A percentile compares a stretch with the other conserved stretches of the same genome.
These are phyloP conservation scores for Coelinius sp. DNA, from an alignment of 2,888 invertebrate species.

Conservation along the genomic window DNA sequence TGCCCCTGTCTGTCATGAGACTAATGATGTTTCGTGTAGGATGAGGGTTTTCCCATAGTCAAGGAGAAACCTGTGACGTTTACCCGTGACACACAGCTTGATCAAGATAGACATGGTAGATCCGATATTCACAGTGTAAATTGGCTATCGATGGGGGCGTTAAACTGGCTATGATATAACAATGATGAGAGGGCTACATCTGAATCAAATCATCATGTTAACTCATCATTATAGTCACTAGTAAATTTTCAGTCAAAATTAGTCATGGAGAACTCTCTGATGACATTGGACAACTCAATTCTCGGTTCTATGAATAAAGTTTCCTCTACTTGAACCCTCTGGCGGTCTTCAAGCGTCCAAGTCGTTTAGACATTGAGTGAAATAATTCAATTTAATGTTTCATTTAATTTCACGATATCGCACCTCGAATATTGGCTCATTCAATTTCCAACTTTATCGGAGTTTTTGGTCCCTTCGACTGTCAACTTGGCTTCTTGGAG, in stretches of 20 bases:
- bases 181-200: not conserved
- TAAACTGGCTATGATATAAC: not conserved
- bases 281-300: not conserved
- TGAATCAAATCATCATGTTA: not conserved
- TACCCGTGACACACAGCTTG: constrained; percentile 21
- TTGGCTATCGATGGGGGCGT: not conserved
- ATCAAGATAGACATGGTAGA: constrained; percentile 35
- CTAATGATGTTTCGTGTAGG: constrained; percentile 59
- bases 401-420: not conserved
- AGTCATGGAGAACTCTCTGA: not conserved
- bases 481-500: too few relatives aligned
- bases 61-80: constrained; percentile 38
- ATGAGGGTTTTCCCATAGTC: constrained; percentile 42
- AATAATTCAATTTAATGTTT: not conserved
- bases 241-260: not conserved
- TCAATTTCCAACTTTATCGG: not conserved
- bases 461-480: too few relatives aligned
- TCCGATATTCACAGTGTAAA: constrained; percentile 5
- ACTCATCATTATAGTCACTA: not conserved
- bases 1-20: constrained; percentile 56
- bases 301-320: not conserved
- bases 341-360: not conserved
- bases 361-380: constrained; percentile 3
- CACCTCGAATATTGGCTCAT: not conserved
- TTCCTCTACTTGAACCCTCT: not conserved